Evolutionary conservation across 2,797 vertebrate genomes (phyloP).

Genomic region (Dromococcyx pavoninus): DNA sequence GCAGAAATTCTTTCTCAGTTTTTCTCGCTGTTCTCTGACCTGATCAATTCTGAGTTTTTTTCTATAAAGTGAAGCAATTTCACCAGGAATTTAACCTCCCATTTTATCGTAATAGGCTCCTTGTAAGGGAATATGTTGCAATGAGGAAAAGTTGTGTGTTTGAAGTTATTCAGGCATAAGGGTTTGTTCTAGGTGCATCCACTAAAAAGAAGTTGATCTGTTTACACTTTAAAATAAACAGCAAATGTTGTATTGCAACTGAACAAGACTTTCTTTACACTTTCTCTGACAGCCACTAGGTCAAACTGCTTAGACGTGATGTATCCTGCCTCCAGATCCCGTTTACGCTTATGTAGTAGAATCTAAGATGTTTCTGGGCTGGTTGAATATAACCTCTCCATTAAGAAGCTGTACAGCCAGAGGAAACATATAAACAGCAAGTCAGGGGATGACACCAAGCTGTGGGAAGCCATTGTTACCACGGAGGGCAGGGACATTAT

Average conservation of each 20-base stretch:
- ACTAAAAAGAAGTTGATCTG: background rate
- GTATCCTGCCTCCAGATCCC: background rate
- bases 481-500: background rate
- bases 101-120: background rate
- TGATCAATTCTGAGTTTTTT: background rate
- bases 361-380: background rate
- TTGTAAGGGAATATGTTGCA: background rate
- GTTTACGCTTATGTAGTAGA: background rate
- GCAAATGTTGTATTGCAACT: background rate
- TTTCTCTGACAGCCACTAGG: background rate
- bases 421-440: accelerated
- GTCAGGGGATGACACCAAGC: background rate
- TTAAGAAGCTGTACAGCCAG: background rate
- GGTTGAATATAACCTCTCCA: background rate
- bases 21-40: background rate
- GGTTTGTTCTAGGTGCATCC: background rate
- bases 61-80: background rate
- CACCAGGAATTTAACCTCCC: background rate
- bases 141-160: background rate
- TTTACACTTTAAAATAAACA: background rate
- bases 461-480: accelerated
- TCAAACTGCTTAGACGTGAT: background rate
- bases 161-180: background rate
- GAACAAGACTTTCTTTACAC: background rate
- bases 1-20: background rate